Conservation (phyloP, 2,888 invertebrate species). For the Xanthorhoe designata region DNA sequence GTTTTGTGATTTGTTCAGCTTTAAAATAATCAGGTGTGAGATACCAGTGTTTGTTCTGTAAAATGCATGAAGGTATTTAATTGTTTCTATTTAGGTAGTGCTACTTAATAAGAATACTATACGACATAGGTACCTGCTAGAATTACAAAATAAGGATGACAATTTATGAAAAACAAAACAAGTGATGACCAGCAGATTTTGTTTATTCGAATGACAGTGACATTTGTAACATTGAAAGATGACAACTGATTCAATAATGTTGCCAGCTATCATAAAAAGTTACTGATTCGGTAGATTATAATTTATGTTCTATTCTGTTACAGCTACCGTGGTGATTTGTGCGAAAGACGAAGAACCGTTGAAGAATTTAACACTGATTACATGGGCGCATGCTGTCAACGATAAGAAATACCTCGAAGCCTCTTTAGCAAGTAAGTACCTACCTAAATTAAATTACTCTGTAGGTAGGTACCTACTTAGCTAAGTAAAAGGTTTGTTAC, state of each 20-base stretch:
- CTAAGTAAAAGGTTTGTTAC: too few relatives aligned
- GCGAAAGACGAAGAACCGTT: slow-evolving; percentile 68
- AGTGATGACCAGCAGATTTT: background rate
- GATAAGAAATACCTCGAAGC: slow-evolving; percentile 86
- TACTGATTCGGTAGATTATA: slow-evolving; percentile 31
- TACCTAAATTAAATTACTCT: background rate
- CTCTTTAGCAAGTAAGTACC: slow-evolving; percentile 86
- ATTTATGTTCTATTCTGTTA: slow-evolving; percentile 43
- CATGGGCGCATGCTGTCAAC: slow-evolving; percentile 96
- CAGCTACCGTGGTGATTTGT: slow-evolving; percentile 65
- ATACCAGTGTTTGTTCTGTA: background rate
- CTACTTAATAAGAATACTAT: background rate
- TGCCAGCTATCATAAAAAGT: slow-evolving; percentile 19
- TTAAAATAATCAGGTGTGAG: background rate
- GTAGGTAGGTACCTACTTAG: too few relatives aligned
- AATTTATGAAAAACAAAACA: background rate
- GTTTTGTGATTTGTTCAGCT: background rate
- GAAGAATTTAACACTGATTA: slow-evolving; percentile 89
- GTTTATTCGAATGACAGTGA: slow-evolving; percentile 11
- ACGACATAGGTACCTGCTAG: too few relatives aligned
- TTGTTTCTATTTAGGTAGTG: background rate
- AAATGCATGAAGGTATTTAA: background rate
- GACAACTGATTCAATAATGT: slow-evolving; percentile 16
- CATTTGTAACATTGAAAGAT: slow-evolving; percentile 7
- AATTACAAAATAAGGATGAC: background rate